phyloP scores from a whole-genome alignment of 2,113 vertebrate species.

The Platichthys stellatus region DNA sequence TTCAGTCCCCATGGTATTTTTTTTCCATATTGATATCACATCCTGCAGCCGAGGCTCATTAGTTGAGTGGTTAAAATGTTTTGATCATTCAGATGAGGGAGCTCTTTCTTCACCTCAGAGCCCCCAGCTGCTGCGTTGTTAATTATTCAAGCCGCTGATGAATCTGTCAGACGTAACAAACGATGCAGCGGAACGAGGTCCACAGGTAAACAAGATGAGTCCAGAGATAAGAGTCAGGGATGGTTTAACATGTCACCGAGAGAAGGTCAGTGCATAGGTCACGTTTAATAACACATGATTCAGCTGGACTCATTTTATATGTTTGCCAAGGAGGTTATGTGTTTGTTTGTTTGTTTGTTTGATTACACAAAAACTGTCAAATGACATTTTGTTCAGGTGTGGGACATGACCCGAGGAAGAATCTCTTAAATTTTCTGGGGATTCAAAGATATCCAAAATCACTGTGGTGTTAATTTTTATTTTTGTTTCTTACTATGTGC shows the following conservation, averaged over 20 bases:
- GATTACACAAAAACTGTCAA: no score
- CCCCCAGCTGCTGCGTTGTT: constrained; percentile 37
- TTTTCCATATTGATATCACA: not conserved
- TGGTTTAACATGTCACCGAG: not conserved
- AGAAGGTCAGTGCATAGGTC: not conserved
- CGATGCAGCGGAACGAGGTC: constrained; percentile 31
- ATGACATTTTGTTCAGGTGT: no score
- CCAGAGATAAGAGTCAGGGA: constrained; percentile 5
- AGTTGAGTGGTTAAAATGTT: constrained; percentile 32
- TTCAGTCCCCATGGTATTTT: not conserved
- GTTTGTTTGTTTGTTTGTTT: no score
- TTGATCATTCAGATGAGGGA: constrained; percentile 36
- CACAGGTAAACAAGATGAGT: constrained; percentile 37
- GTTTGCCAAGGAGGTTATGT: no score
- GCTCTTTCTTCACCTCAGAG: constrained; percentile 39
- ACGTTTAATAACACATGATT: not conserved
- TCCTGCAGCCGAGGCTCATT: not conserved
- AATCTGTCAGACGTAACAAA: constrained; percentile 71
- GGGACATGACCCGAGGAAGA: no score
- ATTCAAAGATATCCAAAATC: no score
- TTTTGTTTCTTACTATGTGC: no score
- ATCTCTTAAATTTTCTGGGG: no score
- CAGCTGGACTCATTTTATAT: no score
- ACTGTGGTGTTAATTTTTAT: no score
- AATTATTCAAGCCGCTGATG: constrained; percentile 73